Evolutionary conservation across 2,888 invertebrate species (phyloP).

Genomic region (Aproaerema taeniolella): DNA sequence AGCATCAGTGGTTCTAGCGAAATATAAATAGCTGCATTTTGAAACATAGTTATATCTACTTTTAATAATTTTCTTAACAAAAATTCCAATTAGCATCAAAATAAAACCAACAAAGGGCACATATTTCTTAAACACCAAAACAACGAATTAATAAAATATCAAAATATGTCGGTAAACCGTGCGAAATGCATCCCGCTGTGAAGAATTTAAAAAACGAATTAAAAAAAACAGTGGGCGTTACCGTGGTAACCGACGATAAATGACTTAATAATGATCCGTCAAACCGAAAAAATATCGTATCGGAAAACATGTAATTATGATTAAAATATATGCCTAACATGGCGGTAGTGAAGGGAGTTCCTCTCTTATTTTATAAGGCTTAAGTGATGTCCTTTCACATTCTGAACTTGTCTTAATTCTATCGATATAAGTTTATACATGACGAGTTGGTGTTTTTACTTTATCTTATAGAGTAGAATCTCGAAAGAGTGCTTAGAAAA

Average conservation of each 20-base stretch:
- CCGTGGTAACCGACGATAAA: constrained; percentile 58
- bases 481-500: no score
- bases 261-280: constrained; percentile 61
- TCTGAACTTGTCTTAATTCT: no score
- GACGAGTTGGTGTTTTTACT: no score
- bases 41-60: no score
- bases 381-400: no score
- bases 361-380: no score
- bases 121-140: neutral
- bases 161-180: constrained; percentile 48
- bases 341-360: constrained; percentile 25
- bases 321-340: constrained; percentile 42
- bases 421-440: no score
- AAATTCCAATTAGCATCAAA: neutral
- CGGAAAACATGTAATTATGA: constrained; percentile 64
- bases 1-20: no score
- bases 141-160: constrained; percentile 26
- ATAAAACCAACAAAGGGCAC: neutral
- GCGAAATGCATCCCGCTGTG: constrained; percentile 36
- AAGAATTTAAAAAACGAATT: neutral
- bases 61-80: neutral
- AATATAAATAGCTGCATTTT: no score
- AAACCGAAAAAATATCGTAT: constrained; percentile 57
- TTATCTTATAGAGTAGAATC: no score
- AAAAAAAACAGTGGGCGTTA: constrained; percentile 50